phyloP scores from a whole-genome alignment of 2,113 vertebrate genomes.

The Myocastor coypus region DNA sequence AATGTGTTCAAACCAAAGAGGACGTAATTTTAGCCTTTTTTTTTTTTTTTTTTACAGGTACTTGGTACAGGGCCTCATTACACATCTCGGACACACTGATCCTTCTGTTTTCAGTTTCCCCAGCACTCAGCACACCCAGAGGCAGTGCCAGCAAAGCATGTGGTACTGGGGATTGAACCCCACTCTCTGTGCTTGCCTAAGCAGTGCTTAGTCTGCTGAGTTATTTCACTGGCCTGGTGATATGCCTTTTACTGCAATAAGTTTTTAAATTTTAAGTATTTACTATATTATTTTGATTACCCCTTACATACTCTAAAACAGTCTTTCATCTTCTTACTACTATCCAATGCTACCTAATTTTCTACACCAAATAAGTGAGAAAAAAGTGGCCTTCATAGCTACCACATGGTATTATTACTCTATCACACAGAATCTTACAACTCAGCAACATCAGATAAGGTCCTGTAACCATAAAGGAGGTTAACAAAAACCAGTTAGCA shows the following conservation, averaged over 20 bases:
- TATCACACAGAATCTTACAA: neutral
- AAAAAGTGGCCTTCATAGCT: neutral
- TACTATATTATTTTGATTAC: neutral
- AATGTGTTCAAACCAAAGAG: neutral
- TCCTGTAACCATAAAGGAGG: neutral
- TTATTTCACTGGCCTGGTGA: too few relatives aligned
- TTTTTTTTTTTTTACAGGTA: neutral
- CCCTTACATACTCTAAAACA: neutral
- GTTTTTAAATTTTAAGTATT: neutral
- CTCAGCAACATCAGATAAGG: neutral
- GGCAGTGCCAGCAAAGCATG: too few relatives aligned
- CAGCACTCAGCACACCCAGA: too few relatives aligned
- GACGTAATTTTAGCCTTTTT: neutral
- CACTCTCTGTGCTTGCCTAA: too few relatives aligned
- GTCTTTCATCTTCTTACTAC: neutral
- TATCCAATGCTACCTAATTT: conserved; percentile 35
- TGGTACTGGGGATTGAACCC: too few relatives aligned
- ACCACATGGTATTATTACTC: neutral
- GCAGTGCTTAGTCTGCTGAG: too few relatives aligned
- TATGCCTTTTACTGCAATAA: neutral
- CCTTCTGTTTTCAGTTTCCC: too few relatives aligned
- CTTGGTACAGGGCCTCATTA: too few relatives aligned
- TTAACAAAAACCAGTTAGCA: conserved; percentile 2
- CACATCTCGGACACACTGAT: too few relatives aligned
- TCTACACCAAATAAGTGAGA: conserved; percentile 10